A percentile compares a stretch with the other conserved stretches of the same genome.
Evolutionary conservation across 2,888 invertebrate genomes (phyloP).

Genomic region (Luperina testacea): DNA sequence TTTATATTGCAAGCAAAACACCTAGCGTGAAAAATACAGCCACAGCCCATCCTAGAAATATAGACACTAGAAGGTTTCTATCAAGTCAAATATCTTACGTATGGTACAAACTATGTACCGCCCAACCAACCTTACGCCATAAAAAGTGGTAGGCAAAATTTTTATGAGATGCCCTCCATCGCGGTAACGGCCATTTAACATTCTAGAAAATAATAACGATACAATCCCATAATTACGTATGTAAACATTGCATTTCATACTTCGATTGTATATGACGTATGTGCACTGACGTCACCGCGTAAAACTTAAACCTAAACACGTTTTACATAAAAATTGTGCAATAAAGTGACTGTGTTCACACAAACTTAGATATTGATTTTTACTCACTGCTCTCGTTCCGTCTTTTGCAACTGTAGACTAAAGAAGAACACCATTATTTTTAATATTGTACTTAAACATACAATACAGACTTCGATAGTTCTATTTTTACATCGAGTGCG

Average conservation of each 20-base stretch:
- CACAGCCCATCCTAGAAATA: conserved; percentile 71
- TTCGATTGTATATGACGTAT: conserved; percentile 33
- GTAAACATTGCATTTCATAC: conserved; percentile 29
- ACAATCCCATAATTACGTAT: conserved; percentile 62
- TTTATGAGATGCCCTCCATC: conserved; percentile 89
- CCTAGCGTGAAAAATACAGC: conserved; percentile 76
- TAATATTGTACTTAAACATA: conserved; percentile 38
- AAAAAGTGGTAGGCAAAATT: conserved; percentile 84
- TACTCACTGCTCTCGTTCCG: conserved; percentile 88
- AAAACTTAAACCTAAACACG: conserved; percentile 50
- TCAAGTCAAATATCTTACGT: conserved; percentile 61
- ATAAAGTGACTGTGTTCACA: conserved; percentile 66
- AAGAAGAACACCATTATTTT: conserved; percentile 79
- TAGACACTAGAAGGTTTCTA: conserved; percentile 60
- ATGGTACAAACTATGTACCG: conserved; percentile 68
- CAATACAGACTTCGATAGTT: conserved; percentile 32
- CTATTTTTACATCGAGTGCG: conserved; percentile 68
- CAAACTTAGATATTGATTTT: conserved; percentile 67
- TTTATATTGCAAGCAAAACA: conserved; percentile 70
- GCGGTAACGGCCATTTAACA: conserved; percentile 88
- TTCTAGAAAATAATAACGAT: conserved; percentile 85
- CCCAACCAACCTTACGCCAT: conserved; percentile 87
- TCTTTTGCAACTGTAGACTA: conserved; percentile 86
- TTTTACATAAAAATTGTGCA: conserved; percentile 66
- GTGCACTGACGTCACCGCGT: conserved; percentile 45